These are phyloP conservation scores for Porites australiensis DNA, from an alignment of 64 coral and sea anemone genomes.

Conservation along the genomic window DNA sequence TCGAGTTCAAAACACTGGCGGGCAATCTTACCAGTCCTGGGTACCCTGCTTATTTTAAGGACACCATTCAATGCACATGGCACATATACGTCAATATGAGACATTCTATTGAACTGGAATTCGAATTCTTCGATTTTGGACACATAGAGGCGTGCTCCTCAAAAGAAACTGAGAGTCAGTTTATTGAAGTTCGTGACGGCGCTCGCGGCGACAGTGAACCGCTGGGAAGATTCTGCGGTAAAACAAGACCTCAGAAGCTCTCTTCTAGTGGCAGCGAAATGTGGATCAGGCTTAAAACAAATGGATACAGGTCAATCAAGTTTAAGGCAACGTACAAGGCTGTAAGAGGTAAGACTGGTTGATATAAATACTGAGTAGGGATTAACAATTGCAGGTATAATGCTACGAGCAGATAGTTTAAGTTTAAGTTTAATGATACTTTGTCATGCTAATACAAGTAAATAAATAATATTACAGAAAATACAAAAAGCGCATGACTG, in stretches of 20 bases:
- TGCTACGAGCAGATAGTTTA: too few species aligned
- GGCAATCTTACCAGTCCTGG: conserved; percentile 43
- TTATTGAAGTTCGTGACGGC: conserved; percentile 57
- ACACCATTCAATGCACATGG: conserved; percentile 51
- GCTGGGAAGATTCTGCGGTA: conserved; percentile 48
- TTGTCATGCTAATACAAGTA: too few species aligned
- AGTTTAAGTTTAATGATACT: too few species aligned
- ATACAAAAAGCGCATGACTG: too few species aligned
- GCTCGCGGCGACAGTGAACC: neutral
- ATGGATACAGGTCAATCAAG: conserved; percentile 33
- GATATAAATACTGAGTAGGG: neutral
- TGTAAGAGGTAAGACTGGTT: conserved; percentile 23
- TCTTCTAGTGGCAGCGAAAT: conserved; percentile 43
- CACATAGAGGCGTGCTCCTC: neutral
- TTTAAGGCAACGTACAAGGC: conserved; percentile 51
- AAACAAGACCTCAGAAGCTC: conserved; percentile 18
- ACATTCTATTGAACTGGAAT: conserved; percentile 37
- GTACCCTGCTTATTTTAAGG: conserved; percentile 32
- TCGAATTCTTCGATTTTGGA: conserved; percentile 54
- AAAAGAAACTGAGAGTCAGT: neutral
- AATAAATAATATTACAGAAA: too few species aligned
- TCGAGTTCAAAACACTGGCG: neutral
- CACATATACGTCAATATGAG: conserved; percentile 20
- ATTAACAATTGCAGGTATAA: neutral
- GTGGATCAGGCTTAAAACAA: conserved; percentile 44